Base-by-base conservation (phyloP, 2,797 vertebrate species). In the Hozukius guyotensis region DNA sequence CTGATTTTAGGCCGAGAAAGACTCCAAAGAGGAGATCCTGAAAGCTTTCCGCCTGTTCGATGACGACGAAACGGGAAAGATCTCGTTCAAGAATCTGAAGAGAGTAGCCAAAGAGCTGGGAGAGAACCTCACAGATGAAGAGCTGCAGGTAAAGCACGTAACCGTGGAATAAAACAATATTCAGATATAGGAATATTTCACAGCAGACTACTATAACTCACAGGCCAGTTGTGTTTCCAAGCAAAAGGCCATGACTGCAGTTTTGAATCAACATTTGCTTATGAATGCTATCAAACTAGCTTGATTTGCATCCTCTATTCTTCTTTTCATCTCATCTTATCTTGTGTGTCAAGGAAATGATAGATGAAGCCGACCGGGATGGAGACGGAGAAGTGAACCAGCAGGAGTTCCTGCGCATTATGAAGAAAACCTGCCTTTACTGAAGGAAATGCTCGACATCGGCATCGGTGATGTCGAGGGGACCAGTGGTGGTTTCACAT, bases 11-110 rank as follows among this genome's bases (percentile, higher is more conserved):
- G 97, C 96, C 31, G 98, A 99, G 84, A 99, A 99, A 80, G 98
- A 99, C 87, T 97, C 97, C 52, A 98, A 97, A 89, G 98, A 99
- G 90, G 98, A 99, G 92, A 99, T 99, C 75, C 95, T 99, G 75
- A 99, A 99, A 93, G 98, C 98, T 6, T 99, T 99, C 92, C 96
- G 96, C 42, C 95, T 99, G 73, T 99, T 99, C 6, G 97, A 99
- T 27, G 98, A 99, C 0, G 97, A 99, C 10, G 97, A 98, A 90
- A 99, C 98, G 0, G 97, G 97, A n/a, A 98, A 96, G 93, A 99
- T 99, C 88, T 99, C 98, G 0, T 98, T 98, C 88, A 96, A 95
- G 85, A 99, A 99, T 90, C 95, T 99, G 29, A 99, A 98, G 87
- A 95, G 97, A 4, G 97, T 98, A 1, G 97, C 98, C 78, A 98